These are phyloP conservation scores for Turritopsis dohrnii DNA, from an alignment of 30 jellyfish, hydroid and myxozoan species.

Conservation along the genomic window DNA sequence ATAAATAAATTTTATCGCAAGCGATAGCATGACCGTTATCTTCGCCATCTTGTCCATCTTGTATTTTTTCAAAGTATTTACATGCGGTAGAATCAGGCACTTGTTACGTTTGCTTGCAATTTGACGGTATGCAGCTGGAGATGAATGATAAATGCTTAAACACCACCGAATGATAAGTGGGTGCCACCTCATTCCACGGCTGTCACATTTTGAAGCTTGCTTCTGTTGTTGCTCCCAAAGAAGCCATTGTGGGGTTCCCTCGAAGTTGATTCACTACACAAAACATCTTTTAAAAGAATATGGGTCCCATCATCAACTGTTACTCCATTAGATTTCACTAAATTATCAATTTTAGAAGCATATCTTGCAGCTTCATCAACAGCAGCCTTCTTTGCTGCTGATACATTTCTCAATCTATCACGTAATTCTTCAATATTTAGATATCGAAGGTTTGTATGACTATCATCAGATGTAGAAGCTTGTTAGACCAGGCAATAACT, in stretches of 20 bases:
- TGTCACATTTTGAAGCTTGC: neutral
- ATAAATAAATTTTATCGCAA: too few species aligned
- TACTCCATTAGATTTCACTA: neutral
- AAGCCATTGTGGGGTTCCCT: constrained; percentile 17
- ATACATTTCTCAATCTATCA: neutral
- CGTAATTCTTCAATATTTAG: neutral
- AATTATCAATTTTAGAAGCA: neutral
- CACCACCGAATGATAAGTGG: constrained; percentile 24
- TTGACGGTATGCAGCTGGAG: constrained; percentile 19
- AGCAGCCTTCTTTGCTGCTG: constrained; percentile 8
- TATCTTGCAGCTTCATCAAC: neutral
- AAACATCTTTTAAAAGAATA: neutral
- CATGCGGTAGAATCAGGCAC: constrained; percentile 10
- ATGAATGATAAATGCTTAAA: neutral
- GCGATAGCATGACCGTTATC: too few species aligned
- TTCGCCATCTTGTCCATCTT: too few species aligned
- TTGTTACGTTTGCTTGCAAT: neutral
- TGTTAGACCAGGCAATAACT: too few species aligned
- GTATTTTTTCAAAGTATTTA: constrained; percentile 16
- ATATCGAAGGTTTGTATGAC: constrained; percentile 18
- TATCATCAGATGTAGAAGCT: neutral
- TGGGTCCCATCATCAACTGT: constrained; percentile 6
- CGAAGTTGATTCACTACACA: constrained; percentile 11
- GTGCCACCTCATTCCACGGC: constrained; percentile 18
- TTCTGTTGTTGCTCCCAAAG: constrained; percentile 15